These are phyloP conservation scores for Melinopterus prodromus DNA, from an alignment of 2,888 invertebrate species.

Conservation along the genomic window DNA sequence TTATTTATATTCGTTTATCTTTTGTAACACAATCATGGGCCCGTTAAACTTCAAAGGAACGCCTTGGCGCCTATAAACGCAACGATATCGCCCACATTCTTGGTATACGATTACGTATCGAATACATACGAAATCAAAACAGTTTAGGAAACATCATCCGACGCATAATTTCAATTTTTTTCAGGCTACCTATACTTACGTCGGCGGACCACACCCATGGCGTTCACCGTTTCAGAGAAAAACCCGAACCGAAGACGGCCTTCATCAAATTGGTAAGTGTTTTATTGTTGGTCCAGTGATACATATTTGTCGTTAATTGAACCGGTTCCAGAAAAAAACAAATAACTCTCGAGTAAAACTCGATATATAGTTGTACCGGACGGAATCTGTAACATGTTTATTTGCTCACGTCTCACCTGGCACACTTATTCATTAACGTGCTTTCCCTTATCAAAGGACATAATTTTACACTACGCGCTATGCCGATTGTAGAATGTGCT, in stretches of 20 bases:
- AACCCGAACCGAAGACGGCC: neutral
- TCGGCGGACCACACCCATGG: neutral
- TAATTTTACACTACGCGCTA: neutral
- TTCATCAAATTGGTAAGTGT: neutral
- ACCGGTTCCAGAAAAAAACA: neutral
- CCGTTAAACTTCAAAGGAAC: neutral
- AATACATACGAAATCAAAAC: neutral
- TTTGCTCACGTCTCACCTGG: neutral
- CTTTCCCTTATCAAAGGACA: slow-evolving; percentile 4
- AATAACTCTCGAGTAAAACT: neutral
- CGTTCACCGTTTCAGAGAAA: neutral
- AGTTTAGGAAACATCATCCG: neutral
- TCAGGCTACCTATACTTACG: neutral
- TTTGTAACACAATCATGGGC: neutral
- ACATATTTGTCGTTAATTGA: neutral
- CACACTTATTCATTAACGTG: neutral
- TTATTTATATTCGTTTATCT: neutral
- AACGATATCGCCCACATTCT: neutral
- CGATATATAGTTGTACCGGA: neutral
- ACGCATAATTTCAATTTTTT: neutral
- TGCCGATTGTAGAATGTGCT: neutral
- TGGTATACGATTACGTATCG: neutral
- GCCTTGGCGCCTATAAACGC: neutral
- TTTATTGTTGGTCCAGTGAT: neutral
- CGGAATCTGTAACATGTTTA: neutral